Percentiles rank a stretch among this genome's conserved stretches.
Evolutionary conservation across 2,113 vertebrate species (phyloP).

Genomic region (Deroptyus accipitrinus): DNA sequence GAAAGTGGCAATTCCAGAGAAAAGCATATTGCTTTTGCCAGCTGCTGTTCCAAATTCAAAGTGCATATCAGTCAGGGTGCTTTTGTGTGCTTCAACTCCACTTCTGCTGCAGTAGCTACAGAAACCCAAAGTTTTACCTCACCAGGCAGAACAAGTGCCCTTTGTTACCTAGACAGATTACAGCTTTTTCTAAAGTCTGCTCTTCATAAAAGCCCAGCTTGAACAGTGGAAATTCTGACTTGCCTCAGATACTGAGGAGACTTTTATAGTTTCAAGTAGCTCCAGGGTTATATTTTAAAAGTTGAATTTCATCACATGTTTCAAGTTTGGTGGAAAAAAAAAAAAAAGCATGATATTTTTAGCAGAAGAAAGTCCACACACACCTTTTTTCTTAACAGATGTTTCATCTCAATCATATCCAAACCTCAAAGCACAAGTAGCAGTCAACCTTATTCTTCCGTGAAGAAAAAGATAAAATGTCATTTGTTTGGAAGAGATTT

Average conservation of each 20-base stretch:
- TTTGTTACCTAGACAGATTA: constrained; percentile 73
- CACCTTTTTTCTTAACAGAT: constrained; percentile 61
- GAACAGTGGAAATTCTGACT: constrained; percentile 77
- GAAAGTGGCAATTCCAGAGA: neutral
- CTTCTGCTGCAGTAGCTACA: constrained; percentile 61
- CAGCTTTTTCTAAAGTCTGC: constrained; percentile 71
- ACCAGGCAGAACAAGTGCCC: constrained; percentile 70
- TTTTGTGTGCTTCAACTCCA: constrained; percentile 55
- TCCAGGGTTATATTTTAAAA: constrained; percentile 76
- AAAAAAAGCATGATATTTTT: constrained; percentile 64
- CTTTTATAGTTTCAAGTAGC: constrained; percentile 77
- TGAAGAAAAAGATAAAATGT: constrained; percentile 57
- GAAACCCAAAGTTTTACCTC: constrained; percentile 63
- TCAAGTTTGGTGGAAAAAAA: constrained; percentile 26
- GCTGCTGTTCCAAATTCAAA: constrained; percentile 50
- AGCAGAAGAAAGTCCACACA: constrained; percentile 30
- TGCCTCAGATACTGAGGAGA: constrained; percentile 71
- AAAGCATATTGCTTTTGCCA: constrained; percentile 12
- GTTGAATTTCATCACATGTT: constrained; percentile 75
- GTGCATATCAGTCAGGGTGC: constrained; percentile 47
- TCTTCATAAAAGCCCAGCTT: constrained; percentile 75
- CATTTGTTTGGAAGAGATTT: constrained; percentile 46
- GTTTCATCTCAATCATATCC: constrained; percentile 68
- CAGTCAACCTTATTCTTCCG: constrained; percentile 60
- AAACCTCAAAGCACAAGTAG: constrained; percentile 65